Conservation (phyloP, 2,113 vertebrate genomes). For the Laticauda laticaudata region DNA sequence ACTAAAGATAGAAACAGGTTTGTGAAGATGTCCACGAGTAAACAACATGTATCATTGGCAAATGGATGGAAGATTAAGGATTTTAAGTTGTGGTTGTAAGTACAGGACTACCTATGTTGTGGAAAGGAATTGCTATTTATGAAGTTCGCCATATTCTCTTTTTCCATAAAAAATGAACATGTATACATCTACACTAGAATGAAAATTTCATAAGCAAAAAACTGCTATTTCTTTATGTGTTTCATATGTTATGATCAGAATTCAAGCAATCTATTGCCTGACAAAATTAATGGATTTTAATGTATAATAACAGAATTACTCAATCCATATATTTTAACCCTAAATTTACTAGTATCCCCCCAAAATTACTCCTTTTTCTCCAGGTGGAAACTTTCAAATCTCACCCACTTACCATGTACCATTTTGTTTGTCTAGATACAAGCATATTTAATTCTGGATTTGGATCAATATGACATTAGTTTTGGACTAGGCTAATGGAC, state of each 20-base stretch:
- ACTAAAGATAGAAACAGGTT: too few species aligned
- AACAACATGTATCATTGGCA: too few species aligned
- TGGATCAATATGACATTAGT: background rate
- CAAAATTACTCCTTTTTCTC: background rate
- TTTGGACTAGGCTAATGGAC: background rate
- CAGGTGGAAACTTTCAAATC: background rate
- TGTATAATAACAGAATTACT: too few species aligned
- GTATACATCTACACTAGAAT: background rate
- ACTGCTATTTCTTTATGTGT: background rate
- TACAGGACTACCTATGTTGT: background rate
- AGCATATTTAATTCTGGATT: background rate
- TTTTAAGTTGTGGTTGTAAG: too few species aligned
- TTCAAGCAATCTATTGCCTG: background rate
- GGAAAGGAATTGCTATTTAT: constrained; percentile 1
- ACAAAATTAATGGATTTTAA: background rate
- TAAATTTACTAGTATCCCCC: background rate
- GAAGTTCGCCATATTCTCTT: background rate
- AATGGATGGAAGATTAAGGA: too few species aligned
- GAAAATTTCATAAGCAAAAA: background rate
- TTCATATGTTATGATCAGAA: background rate
- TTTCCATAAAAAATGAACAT: background rate
- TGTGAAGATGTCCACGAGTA: too few species aligned
- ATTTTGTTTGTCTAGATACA: background rate
- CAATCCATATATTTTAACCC: background rate
- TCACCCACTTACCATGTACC: background rate